Evolutionary conservation across 2,113 vertebrate species (phyloP), one percentile per base, ranked within the genome.

Genomic region (Gracilinanus agilis): DNA sequence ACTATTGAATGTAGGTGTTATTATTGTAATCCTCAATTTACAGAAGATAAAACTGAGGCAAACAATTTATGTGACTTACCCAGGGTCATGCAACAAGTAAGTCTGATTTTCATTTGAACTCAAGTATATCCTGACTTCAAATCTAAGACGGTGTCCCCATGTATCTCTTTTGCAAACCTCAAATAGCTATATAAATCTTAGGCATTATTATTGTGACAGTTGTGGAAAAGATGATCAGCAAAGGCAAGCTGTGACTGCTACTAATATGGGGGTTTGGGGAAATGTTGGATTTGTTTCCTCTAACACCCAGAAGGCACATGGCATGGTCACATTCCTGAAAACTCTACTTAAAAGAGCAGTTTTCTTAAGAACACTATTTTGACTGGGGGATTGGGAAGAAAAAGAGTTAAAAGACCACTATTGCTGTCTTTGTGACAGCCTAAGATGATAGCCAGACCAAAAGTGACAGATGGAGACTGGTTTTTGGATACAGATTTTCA

Each of bases 401-500:
- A 95, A 92, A 23, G 34, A 6, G 21, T 83, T 83, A 83, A 40
- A 40, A 83, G n/a, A 19, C 67, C 19, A 40, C n/a, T 21, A 23
- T 7, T 83, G 19, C n/a, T 83, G 16, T 67, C 29, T 83, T n/a
- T 83, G 67, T 83, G 16, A 83, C n/a, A 83, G 67, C 1, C 34
- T 83, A 83, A n/a, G 19, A 83, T n/a, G 67, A 49, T 53, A 97
- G 58, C 58, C 1, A 27, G 94, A 96, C 97, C 97, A 98, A 97
- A 55, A 97, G 54, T 95, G 88, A 95, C 97, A 98, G 97, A 97
- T 98, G 97, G 97, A 90, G 58, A 55, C 90, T 95, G 54, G 67
- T 97, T 54, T 92, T 94, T 53, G 54, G 61, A 25, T 83, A 90
- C 29, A 23, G 88, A n/a, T 29, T 96, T 90, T n/a, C 44, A 93